Base-by-base conservation (phyloP, 1,140 invertebrate genomes). In the Apis dorsata region DNA sequence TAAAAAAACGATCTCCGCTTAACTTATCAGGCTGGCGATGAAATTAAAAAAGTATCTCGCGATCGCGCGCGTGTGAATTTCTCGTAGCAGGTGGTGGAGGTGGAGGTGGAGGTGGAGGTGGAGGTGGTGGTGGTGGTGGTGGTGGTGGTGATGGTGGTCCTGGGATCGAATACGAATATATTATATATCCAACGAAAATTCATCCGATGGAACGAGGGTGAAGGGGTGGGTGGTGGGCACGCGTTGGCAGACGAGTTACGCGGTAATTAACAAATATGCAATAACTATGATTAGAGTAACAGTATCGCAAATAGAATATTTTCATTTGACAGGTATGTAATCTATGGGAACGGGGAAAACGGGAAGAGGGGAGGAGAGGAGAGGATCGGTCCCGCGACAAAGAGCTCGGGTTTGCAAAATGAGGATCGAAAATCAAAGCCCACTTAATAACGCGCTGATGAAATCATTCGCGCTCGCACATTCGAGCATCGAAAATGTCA, bases 341-440 rank as follows among this genome's bases (percentile, higher is more conserved):
- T 83, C 77, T 84, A 78, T 84, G 77, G 82, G 19, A 10, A 28
- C 62, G 75, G 49, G 34, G 34, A 44, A 44, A 21, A 34, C 60
- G 70, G 68, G 0, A 44, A 4, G 12, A 53, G 49, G 77, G 71
- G 75, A 73, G 49, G 77, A 75, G 75, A 73, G 72, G 44, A 15
- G 71, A 49, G 51, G 71, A 57, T 53, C 17, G 53, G 78, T 79
- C 44, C 60, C 83, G 87, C 86, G 83, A 88, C 87, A 88, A 88
- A 88, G 87, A 88, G 88, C 77, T 68, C 78, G 86, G 80, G 81
- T 86, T 85, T 85, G 85, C 86, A 89, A 90, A 89, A 89, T 88
- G 86, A 85, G 84, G 82, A 88, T 88, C 79, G 88, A 90, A 90
- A 90, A 90, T 90, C 86, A 90, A 90, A 90, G 88, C 81, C 85